A percentile compares a stretch with the other conserved stretches of the same genome.
Evolutionary conservation across 2,888 invertebrate genomes (phyloP).

Genomic region (Dendrolimus houi): DNA sequence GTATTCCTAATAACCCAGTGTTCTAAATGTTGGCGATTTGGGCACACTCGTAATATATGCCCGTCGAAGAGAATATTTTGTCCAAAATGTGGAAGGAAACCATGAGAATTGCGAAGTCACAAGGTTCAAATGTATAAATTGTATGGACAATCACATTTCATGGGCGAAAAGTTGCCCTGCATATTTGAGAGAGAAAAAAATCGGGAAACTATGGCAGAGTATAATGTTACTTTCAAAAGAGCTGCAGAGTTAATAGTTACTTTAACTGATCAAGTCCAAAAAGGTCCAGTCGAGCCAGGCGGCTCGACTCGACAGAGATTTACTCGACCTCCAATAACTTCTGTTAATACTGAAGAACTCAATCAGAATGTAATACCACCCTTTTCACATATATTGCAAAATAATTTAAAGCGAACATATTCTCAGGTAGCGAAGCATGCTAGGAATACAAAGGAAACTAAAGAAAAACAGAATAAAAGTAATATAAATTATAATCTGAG

Average conservation of each 20-base stretch:
- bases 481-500: neutral
- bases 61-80: constrained; percentile 4
- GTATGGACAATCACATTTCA: constrained; percentile 8
- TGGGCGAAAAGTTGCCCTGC: constrained; percentile 8
- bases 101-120: constrained; percentile 9
- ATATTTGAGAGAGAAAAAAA: constrained; percentile 9
- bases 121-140: constrained; percentile 7
- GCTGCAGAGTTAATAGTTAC: constrained; percentile 2
- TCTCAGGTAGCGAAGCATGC: neutral
- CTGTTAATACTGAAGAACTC: neutral
- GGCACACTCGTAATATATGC: constrained; percentile 6
- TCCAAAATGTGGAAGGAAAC: constrained; percentile 6
- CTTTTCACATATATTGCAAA: neutral
- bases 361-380: neutral
- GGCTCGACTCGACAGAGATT: no score
- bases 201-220: constrained; percentile 8
- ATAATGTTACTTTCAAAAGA: constrained; percentile 7
- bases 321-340: no score
- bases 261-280: neutral
- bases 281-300: no score
- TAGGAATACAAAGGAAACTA: neutral
- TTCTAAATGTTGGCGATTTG: constrained; percentile 8
- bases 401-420: neutral
- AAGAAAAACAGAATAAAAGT: neutral
- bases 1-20: constrained; percentile 11